A percentile compares a stretch with the other conserved stretches of the same genome.
phyloP scores from a whole-genome alignment of 1,140 invertebrate species.

The Philotrypesis tridentata region DNA sequence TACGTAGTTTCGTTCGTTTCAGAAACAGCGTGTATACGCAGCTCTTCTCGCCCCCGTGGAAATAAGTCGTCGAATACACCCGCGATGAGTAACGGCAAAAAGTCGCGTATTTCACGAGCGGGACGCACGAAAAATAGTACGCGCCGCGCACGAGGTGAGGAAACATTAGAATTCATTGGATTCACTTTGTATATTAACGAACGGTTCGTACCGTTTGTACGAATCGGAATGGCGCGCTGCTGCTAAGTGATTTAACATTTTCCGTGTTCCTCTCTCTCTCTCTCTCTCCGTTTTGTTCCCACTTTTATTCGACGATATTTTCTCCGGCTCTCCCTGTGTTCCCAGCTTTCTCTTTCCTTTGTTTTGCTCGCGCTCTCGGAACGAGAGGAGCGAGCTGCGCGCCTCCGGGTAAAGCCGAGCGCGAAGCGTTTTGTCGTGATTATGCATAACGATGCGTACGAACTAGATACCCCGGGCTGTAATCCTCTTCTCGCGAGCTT shows the following conservation, averaged over 20 bases:
- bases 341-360: background rate
- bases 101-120: too few species aligned
- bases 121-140: too few species aligned
- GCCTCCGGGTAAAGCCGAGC: constrained; percentile 23
- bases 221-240: constrained; percentile 3
- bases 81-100: too few species aligned
- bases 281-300: background rate
- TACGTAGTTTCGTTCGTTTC: too few species aligned
- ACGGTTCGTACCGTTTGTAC: background rate
- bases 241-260: constrained; percentile 43
- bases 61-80: background rate
- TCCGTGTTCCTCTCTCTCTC: background rate
- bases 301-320: background rate
- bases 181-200: constrained; percentile 32
- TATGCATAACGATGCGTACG: constrained; percentile 48
- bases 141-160: too few species aligned
- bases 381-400: too few species aligned
- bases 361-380: constrained; percentile 1
- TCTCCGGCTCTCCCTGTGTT: background rate
- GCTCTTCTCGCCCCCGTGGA: too few species aligned
- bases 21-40: too few species aligned
- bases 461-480: constrained; percentile 31
- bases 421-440: constrained; percentile 45
- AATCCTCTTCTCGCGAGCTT: constrained; percentile 10
- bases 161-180: constrained; percentile 25